Conservation (phyloP, 1,140 invertebrate genomes). For the Colletes latitarsis region DNA sequence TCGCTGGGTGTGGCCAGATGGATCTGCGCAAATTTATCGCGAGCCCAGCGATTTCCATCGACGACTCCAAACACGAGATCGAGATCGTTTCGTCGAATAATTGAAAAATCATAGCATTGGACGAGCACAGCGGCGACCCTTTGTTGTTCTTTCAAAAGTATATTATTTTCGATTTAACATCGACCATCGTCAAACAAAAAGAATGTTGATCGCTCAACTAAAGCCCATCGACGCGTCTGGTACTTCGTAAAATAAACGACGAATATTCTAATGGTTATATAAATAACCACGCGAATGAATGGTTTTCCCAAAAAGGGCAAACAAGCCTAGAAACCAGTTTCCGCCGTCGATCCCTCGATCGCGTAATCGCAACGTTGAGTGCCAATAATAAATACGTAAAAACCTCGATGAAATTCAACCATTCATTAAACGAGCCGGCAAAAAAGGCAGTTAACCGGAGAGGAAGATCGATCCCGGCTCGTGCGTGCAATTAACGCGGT, state of each 20-base stretch:
- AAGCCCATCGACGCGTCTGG: no score
- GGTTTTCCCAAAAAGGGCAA: no score
- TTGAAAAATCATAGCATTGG: not conserved
- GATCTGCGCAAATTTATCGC: slow-evolving; percentile 40
- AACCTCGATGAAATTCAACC: not conserved
- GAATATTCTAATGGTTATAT: no score
- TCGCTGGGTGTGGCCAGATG: slow-evolving; percentile 44
- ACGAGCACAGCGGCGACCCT: no score
- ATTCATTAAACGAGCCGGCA: not conserved
- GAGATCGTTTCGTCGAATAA: not conserved
- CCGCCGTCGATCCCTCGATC: not conserved
- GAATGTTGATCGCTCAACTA: no score
- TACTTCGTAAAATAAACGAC: no score
- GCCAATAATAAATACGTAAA: not conserved
- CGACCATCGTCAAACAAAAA: no score
- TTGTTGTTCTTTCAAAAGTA: no score
- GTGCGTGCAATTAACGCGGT: slow-evolving; percentile 25
- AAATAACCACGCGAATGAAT: no score
- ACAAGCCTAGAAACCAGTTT: not conserved
- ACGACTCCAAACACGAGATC: not conserved
- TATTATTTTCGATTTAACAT: no score
- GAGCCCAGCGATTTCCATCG: slow-evolving; percentile 6
- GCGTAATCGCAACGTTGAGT: not conserved
- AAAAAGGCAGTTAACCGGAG: not conserved
- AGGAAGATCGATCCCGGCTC: not conserved